Percentiles rank a stretch among this genome's conserved stretches.
phyloP scores from a whole-genome alignment of 2,113 vertebrate species.

The Paedocypris sp. region DNA sequence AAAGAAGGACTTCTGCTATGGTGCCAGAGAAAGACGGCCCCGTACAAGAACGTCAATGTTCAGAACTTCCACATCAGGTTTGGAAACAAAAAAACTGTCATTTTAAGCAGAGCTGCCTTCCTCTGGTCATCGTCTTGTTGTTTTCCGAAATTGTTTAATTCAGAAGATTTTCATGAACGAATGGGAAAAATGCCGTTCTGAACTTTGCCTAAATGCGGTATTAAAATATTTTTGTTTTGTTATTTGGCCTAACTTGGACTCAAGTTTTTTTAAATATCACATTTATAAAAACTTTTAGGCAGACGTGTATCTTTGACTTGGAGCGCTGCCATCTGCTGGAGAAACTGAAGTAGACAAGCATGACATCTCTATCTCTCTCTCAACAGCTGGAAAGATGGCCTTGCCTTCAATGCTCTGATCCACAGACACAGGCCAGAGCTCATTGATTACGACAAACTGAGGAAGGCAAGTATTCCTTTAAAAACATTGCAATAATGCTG shows the following conservation, averaged over 20 bases:
- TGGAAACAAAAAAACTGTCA: neutral
- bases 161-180: too few relatives aligned
- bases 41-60: constrained; percentile 94
- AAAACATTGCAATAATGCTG: neutral
- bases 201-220: too few relatives aligned
- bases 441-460: constrained; percentile 86
- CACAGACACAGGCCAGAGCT: constrained; percentile 89
- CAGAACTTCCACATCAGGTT: constrained; percentile 96
- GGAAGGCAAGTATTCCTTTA: constrained; percentile 62
- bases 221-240: too few relatives aligned
- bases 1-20: constrained; percentile 89
- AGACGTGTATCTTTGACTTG: too few relatives aligned
- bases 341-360: too few relatives aligned
- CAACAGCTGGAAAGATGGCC: constrained; percentile 87
- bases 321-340: constrained; percentile 44
- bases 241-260: too few relatives aligned
- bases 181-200: too few relatives aligned
- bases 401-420: constrained; percentile 92
- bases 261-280: too few relatives aligned
- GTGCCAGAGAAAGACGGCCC: constrained; percentile 93
- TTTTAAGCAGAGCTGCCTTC: too few relatives aligned
- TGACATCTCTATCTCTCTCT: neutral
- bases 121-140: too few relatives aligned
- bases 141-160: too few relatives aligned
- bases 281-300: too few relatives aligned